Percentiles rank a stretch among this genome's conserved stretches.
Conservation (phyloP, 1,140 invertebrate species). For the Eurytemora carolleeae region DNA sequence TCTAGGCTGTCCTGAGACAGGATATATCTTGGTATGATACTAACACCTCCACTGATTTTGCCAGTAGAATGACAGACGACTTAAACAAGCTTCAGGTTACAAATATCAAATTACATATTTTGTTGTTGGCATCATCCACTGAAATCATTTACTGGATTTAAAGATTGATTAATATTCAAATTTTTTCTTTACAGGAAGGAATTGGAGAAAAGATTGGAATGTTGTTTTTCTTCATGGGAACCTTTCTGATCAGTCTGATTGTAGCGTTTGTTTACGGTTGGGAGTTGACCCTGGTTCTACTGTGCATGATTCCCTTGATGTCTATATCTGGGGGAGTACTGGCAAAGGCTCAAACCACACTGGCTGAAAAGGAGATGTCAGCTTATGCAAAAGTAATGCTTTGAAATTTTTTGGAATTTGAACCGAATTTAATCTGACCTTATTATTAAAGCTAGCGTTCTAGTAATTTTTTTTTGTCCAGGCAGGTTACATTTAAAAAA, state of each 20-base stretch:
- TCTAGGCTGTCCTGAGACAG: slow-evolving; percentile 51
- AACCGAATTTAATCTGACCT: no score
- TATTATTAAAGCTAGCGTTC: no score
- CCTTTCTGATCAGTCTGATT: slow-evolving; percentile 44
- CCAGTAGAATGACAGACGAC: slow-evolving; percentile 59
- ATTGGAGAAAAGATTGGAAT: slow-evolving; percentile 68
- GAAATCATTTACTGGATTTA: not conserved
- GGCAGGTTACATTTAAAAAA: no score
- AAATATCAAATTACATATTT: not conserved
- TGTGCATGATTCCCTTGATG: slow-evolving; percentile 50
- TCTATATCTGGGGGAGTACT: slow-evolving; percentile 22
- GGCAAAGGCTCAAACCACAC: slow-evolving; percentile 27
- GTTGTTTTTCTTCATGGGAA: slow-evolving; percentile 46
- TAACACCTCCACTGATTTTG: slow-evolving; percentile 64
- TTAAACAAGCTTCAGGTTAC: not conserved
- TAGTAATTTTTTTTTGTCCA: no score
- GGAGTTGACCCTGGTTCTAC: slow-evolving; percentile 55
- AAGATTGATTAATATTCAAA: slow-evolving; percentile 27
- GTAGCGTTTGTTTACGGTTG: slow-evolving; percentile 56
- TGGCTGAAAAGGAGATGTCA: slow-evolving; percentile 48
- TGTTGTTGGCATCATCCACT: not conserved
- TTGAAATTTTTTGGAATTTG: no score
- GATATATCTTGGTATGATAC: slow-evolving; percentile 81
- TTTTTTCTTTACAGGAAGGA: slow-evolving; percentile 67
- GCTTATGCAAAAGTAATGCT: slow-evolving; percentile 43